phyloP scores from a whole-genome alignment of 1,140 invertebrate species.

The Orius insidiosus region DNA sequence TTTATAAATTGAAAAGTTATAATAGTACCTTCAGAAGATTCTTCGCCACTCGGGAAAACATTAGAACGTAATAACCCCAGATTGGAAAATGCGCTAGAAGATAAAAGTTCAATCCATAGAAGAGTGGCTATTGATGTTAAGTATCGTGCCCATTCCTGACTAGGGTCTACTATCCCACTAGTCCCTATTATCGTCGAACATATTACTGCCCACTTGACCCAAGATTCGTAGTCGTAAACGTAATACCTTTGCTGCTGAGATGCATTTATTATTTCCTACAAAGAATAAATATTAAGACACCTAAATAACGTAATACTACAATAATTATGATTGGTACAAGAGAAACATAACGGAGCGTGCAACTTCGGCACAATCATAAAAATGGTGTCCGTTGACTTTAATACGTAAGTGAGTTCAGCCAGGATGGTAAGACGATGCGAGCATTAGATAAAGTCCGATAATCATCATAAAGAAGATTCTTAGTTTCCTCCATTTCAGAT shows the following conservation, averaged over 20 bases:
- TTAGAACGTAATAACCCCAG: conserved; percentile 33
- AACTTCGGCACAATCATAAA: conserved; percentile 1
- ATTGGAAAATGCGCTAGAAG: conserved; percentile 31
- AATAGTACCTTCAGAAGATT: conserved; percentile 32
- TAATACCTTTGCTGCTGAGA: conserved; percentile 18
- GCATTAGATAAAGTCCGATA: conserved; percentile 25
- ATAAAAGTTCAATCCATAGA: conserved; percentile 36
- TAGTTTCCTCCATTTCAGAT: conserved; percentile 30
- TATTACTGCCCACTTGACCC: conserved; percentile 18
- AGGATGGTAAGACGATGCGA: conserved; percentile 25
- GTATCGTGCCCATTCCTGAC: conserved; percentile 27
- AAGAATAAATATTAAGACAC: background rate
- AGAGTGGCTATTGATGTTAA: conserved; percentile 32
- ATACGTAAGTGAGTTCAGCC: conserved; percentile 8
- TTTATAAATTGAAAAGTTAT: no score
- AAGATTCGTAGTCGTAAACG: conserved; percentile 19
- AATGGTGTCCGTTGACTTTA: conserved; percentile 1
- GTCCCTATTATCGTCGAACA: no score
- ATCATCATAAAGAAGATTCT: conserved; percentile 27
- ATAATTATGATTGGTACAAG: conserved; percentile 7
- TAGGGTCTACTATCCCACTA: conserved; percentile 7
- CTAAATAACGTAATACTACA: background rate
- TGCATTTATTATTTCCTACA: conserved; percentile 19
- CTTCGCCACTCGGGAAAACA: conserved; percentile 31
- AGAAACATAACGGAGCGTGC: conserved; percentile 5